Conservation (phyloP, 2,888 invertebrate genomes). For the Euplagia quadripunctaria region DNA sequence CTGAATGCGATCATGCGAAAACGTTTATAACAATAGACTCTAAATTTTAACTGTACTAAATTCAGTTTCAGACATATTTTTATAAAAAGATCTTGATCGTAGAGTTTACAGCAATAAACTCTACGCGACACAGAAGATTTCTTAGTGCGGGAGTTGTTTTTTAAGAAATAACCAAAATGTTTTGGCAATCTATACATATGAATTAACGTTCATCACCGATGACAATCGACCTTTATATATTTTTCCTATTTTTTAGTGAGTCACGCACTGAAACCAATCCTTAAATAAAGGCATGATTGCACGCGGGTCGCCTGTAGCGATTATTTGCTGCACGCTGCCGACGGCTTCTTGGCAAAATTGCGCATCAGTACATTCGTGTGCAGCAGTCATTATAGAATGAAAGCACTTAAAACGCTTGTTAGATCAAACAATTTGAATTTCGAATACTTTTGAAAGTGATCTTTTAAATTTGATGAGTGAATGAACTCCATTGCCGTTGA, state of each 20-base stretch:
- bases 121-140: background rate
- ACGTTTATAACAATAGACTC: too few species aligned
- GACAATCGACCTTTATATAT: background rate
- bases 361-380: slow-evolving; percentile 69
- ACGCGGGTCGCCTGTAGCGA: slow-evolving; percentile 72
- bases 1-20: too few species aligned
- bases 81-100: too few species aligned
- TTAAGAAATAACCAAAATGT: background rate
- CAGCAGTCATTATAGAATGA: slow-evolving; percentile 50
- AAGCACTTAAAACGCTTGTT: slow-evolving; percentile 50
- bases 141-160: background rate
- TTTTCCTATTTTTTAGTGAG: slow-evolving; percentile 19
- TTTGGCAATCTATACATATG: background rate
- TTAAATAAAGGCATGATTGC: slow-evolving; percentile 69
- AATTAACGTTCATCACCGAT: background rate
- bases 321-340: slow-evolving; percentile 76
- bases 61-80: background rate
- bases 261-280: slow-evolving; percentile 59
- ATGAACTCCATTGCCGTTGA: background rate
- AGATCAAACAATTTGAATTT: slow-evolving; percentile 46
- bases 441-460: slow-evolving; percentile 10
- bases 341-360: slow-evolving; percentile 71
- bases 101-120: too few species aligned
- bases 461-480: background rate
- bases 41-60: too few species aligned